Evolutionary conservation across 53 echinoderm and acorn worm genomes (phyloP).

Genomic region (Mesocentrotus franciscanus): DNA sequence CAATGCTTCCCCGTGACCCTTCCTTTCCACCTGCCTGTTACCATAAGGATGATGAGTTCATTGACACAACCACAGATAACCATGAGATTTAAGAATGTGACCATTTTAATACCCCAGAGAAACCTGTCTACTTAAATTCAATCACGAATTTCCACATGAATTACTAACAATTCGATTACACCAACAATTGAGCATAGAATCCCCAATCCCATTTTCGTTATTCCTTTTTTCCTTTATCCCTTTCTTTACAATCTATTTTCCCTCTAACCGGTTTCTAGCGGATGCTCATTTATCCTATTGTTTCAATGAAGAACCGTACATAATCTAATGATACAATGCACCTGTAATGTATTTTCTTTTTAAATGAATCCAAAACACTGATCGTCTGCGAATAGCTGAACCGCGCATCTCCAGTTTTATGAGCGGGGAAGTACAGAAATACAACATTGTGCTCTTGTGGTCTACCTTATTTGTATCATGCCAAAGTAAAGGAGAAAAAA

Average conservation of each 20-base stretch:
- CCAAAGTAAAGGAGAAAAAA: background rate
- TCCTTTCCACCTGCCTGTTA: background rate
- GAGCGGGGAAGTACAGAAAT: background rate
- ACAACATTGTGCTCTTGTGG: background rate
- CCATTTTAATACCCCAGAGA: background rate
- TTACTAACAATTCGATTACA: background rate
- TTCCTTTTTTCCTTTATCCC: background rate
- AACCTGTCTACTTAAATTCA: constrained; percentile 9
- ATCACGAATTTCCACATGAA: background rate
- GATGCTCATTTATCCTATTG: background rate
- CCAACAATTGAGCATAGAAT: background rate
- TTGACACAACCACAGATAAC: background rate
- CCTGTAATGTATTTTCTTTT: background rate
- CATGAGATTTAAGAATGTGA: background rate
- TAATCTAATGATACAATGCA: constrained; percentile 22
- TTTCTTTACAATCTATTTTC: background rate
- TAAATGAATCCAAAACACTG: background rate
- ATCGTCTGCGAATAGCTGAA: background rate
- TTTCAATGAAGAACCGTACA: background rate
- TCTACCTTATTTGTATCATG: background rate
- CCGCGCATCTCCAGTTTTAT: background rate
- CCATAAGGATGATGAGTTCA: background rate
- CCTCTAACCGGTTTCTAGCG: background rate
- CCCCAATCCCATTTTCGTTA: background rate
- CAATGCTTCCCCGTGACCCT: background rate